phyloP scores from a whole-genome alignment of 2,888 invertebrate species.

The Parnassius smintheus region DNA sequence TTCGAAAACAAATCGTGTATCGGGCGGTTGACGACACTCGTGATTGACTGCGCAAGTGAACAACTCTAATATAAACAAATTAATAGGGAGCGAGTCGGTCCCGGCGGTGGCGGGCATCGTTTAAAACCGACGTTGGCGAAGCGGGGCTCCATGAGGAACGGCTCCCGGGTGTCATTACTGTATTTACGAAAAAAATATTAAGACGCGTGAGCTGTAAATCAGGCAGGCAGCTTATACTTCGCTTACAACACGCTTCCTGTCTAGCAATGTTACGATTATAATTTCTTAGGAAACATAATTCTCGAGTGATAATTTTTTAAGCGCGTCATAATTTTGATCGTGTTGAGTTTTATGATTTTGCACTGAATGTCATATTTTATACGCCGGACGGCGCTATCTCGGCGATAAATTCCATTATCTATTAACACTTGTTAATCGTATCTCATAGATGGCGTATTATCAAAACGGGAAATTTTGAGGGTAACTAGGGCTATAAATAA shows the following conservation, averaged over 20 bases:
- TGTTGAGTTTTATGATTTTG: constrained; percentile 39
- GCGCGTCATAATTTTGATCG: constrained; percentile 36
- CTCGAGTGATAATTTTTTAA: constrained; percentile 50
- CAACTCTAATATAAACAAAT: constrained; percentile 80
- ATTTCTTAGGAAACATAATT: constrained; percentile 66
- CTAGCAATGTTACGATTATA: constrained; percentile 59
- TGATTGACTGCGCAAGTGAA: constrained; percentile 81
- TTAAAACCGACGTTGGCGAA: constrained; percentile 38
- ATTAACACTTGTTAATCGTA: constrained; percentile 74
- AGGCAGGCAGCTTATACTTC: constrained; percentile 45
- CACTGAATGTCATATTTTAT: constrained; percentile 36
- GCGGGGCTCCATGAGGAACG: constrained; percentile 49
- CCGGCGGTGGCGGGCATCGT: constrained; percentile 52
- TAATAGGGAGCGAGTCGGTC: constrained; percentile 68
- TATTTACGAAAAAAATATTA: constrained; percentile 60
- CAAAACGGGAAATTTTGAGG: constrained; percentile 76
- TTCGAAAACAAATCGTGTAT: constrained; percentile 79
- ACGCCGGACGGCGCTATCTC: constrained; percentile 28
- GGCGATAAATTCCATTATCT: constrained; percentile 50
- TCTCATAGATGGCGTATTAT: constrained; percentile 62
- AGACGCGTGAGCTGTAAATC: constrained; percentile 59
- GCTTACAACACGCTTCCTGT: constrained; percentile 64
- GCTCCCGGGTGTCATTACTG: constrained; percentile 53
- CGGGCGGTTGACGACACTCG: constrained; percentile 77
- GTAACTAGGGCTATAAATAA: constrained; percentile 77